Evolutionary conservation across 2,797 vertebrate species (phyloP).

Genomic region (Danio aesculapii): DNA sequence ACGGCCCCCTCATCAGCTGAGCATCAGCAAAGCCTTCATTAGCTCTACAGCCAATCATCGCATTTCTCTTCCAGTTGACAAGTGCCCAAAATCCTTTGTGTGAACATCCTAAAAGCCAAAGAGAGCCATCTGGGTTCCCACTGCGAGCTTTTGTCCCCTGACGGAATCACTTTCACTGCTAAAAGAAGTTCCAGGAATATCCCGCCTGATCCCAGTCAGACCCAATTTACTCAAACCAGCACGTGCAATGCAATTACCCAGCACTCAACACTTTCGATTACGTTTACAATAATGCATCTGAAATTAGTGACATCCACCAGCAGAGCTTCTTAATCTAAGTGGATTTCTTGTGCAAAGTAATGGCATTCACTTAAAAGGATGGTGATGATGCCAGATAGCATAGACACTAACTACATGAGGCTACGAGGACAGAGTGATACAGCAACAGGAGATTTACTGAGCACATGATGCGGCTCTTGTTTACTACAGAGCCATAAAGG

Average conservation of each 20-base stretch:
- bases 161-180: constrained; percentile 36
- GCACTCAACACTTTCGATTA: constrained; percentile 52
- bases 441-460: neutral
- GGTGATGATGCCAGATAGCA: neutral
- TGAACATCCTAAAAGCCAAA: constrained; percentile 42
- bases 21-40: constrained; percentile 24
- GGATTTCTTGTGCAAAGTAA: constrained; percentile 6
- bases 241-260: constrained; percentile 49
- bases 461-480: neutral
- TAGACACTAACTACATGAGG: neutral
- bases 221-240: constrained; percentile 6
- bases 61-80: constrained; percentile 33
- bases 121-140: constrained; percentile 29
- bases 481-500: constrained; percentile 21
- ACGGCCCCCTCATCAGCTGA: constrained; percentile 25
- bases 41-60: constrained; percentile 21
- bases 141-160: constrained; percentile 28
- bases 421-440: neutral
- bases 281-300: constrained; percentile 28
- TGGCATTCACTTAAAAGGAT: neutral
- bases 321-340: constrained; percentile 6
- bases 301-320: constrained; percentile 55
- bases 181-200: constrained; percentile 29
- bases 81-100: constrained; percentile 49
- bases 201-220: neutral